Evolutionary conservation across 1,140 invertebrate genomes (phyloP).

Genomic region (Trichonephila clavipes): DNA sequence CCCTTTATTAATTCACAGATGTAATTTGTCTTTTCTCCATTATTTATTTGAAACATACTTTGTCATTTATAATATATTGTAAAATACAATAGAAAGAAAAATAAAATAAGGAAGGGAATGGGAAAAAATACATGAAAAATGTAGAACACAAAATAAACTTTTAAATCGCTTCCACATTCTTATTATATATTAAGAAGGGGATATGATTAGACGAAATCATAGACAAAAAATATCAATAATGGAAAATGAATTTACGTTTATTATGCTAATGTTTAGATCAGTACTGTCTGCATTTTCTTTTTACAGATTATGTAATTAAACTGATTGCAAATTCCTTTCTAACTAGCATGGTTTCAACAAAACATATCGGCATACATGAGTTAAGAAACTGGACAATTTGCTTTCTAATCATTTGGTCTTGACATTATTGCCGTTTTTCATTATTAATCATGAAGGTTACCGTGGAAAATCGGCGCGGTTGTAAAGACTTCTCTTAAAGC

Average conservation of each 20-base stretch:
- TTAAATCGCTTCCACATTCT: not conserved
- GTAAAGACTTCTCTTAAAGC: constrained; percentile 39
- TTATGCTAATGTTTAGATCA: constrained; percentile 34
- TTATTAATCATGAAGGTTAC: constrained; percentile 44
- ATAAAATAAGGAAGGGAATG: too few relatives aligned
- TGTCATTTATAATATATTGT: too few relatives aligned
- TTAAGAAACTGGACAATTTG: constrained; percentile 49
- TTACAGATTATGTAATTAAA: constrained; percentile 43
- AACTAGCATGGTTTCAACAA: constrained; percentile 18
- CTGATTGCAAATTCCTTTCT: not conserved
- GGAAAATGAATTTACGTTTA: constrained; percentile 7
- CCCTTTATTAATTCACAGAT: too few relatives aligned
- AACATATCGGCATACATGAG: constrained; percentile 35
- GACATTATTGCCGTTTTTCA: constrained; percentile 63
- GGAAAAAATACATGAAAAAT: not conserved
- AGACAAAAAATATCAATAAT: not conserved
- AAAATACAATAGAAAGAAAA: too few relatives aligned
- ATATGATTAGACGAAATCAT: not conserved
- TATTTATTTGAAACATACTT: too few relatives aligned
- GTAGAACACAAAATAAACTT: not conserved
- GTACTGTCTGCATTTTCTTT: constrained; percentile 32
- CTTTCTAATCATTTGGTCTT: constrained; percentile 48
- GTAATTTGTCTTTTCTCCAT: too few relatives aligned
- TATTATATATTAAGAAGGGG: not conserved
- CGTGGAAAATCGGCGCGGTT: constrained; percentile 22